phyloP scores from a whole-genome alignment of 2,113 vertebrate genomes.

The Carollia perspicillata region DNA sequence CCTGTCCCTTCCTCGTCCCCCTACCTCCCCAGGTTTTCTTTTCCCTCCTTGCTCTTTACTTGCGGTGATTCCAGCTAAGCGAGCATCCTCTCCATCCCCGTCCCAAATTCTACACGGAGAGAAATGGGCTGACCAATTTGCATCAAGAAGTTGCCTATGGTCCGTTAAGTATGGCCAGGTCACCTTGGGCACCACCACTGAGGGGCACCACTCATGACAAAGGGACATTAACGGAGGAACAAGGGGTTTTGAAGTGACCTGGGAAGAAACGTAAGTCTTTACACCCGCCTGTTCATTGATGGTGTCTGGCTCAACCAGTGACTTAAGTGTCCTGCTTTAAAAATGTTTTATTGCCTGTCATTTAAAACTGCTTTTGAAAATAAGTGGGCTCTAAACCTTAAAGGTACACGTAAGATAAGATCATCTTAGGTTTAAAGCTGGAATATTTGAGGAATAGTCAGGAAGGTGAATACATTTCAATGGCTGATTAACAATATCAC shows the following conservation, averaged over 20 bases:
- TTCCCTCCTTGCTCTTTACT: neutral
- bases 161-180: neutral
- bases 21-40: neutral
- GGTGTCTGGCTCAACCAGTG: neutral
- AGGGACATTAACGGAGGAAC: neutral
- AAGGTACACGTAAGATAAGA: conserved; percentile 1
- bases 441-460: neutral
- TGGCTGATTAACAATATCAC: neutral
- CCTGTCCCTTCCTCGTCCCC: neutral
- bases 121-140: neutral
- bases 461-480: neutral
- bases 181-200: neutral
- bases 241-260: neutral
- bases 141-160: neutral
- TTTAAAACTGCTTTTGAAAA: conserved; percentile 49
- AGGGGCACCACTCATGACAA: neutral
- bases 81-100: neutral
- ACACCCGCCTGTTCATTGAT: neutral
- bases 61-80: neutral
- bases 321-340: neutral
- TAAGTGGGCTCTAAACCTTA: neutral
- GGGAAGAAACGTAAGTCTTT: neutral
- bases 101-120: neutral
- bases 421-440: neutral
- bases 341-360: conserved; percentile 14